These are phyloP conservation scores for Acronicta alni DNA, from an alignment of 2,888 invertebrate species.

Conservation along the genomic window DNA sequence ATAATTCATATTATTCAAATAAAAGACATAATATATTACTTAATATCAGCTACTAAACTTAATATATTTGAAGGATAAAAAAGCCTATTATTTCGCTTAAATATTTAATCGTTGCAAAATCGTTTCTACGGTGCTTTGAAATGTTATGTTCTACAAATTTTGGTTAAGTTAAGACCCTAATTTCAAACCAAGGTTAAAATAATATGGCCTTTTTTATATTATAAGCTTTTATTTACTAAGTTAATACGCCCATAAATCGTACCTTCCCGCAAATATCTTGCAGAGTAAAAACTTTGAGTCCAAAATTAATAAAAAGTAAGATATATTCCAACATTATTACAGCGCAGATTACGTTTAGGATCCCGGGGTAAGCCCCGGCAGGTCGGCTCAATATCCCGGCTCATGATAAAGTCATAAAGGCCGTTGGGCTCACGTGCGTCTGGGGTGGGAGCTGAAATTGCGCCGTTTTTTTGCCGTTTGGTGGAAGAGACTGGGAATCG, in stretches of 20 bases:
- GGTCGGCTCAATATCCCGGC: conserved; percentile 54
- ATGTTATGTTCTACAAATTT: background rate
- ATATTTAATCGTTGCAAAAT: too few relatives aligned
- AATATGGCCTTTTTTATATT: background rate
- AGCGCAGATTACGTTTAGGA: conserved; percentile 40
- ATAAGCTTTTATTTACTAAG: conserved; percentile 16
- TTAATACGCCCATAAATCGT: conserved; percentile 34
- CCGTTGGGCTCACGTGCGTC: conserved; percentile 51
- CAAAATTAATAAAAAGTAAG: conserved; percentile 53
- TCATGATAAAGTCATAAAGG: conserved; percentile 57
- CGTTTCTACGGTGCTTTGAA: background rate
- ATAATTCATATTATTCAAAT: too few relatives aligned
- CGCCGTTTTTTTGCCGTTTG: conserved; percentile 22
- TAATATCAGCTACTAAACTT: too few relatives aligned
- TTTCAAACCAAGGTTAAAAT: background rate
- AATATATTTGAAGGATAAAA: too few relatives aligned
- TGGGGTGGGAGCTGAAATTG: conserved; percentile 31
- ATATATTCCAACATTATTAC: conserved; percentile 48
- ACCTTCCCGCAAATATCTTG: conserved; percentile 10
- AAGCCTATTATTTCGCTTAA: too few relatives aligned
- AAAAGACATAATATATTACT: too few relatives aligned
- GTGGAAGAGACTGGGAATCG: conserved; percentile 23
- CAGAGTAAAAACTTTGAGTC: conserved; percentile 33
- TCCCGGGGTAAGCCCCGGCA: conserved; percentile 41
- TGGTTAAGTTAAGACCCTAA: background rate